These are phyloP conservation scores for Cydia pomonella DNA, from an alignment of 1,140 invertebrate species.

Conservation along the genomic window DNA sequence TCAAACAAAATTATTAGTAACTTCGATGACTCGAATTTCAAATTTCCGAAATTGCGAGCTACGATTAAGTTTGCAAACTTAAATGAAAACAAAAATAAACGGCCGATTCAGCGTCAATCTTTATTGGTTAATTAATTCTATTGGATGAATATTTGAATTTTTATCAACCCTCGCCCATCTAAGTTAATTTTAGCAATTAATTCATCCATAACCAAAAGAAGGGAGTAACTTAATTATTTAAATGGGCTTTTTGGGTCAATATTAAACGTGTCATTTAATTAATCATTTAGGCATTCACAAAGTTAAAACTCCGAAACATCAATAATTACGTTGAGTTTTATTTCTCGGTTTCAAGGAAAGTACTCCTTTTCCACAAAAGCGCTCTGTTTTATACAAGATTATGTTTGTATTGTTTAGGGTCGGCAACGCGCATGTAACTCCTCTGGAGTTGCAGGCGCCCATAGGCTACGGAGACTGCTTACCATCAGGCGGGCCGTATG, in stretches of 20 bases:
- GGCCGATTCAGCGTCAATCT: conserved; percentile 9
- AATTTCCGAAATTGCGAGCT: neutral
- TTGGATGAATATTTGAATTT: conserved; percentile 52
- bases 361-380: too few species aligned
- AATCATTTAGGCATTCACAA: conserved; percentile 24
- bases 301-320: neutral
- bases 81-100: conserved; percentile 34
- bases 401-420: too few species aligned
- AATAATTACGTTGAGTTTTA: too few species aligned
- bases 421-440: too few species aligned
- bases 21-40: neutral
- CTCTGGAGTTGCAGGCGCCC: too few species aligned
- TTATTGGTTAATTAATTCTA: conserved; percentile 39
- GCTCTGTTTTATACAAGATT: too few species aligned
- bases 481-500: too few species aligned
- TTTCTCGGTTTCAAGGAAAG: too few species aligned
- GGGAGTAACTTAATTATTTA: conserved; percentile 49
- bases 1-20: conserved; percentile 10
- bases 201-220: conserved; percentile 36
- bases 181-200: conserved; percentile 38
- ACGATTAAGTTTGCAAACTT: conserved; percentile 27
- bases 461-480: too few species aligned
- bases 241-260: conserved; percentile 45
- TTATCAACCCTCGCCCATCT: conserved; percentile 43
- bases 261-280: conserved; percentile 49